Evolutionary conservation across 2,797 vertebrate species (phyloP).

Genomic region (Oryzias sinensis): DNA sequence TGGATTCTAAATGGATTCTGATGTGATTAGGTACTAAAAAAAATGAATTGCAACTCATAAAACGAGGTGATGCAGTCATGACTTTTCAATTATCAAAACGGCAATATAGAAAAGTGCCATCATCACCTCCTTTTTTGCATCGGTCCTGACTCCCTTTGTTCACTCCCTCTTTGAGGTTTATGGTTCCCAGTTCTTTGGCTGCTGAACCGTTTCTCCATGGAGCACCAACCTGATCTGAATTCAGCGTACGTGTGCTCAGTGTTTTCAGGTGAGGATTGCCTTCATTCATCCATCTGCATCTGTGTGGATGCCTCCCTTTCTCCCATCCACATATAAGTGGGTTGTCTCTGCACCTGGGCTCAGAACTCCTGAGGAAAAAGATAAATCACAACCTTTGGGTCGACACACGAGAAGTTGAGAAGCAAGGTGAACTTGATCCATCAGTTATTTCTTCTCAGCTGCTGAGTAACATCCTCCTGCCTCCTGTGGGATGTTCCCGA

Average conservation of each 20-base stretch:
- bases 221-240: slow-evolving; percentile 63
- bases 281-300: slow-evolving; percentile 55
- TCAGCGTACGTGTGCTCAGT: slow-evolving; percentile 56
- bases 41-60: slow-evolving; percentile 58
- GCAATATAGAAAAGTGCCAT: slow-evolving; percentile 44
- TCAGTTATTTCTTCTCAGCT: slow-evolving; percentile 42
- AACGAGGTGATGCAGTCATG: slow-evolving; percentile 35
- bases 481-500: slow-evolving; percentile 15
- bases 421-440: slow-evolving; percentile 54
- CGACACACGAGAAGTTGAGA: slow-evolving; percentile 49
- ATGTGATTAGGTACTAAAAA: slow-evolving; percentile 40
- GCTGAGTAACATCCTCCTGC: slow-evolving; percentile 1
- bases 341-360: slow-evolving; percentile 49
- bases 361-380: slow-evolving; percentile 64
- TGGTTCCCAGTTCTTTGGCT: slow-evolving; percentile 51
- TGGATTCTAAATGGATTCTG: slow-evolving; percentile 35
- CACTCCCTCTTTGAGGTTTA: slow-evolving; percentile 50
- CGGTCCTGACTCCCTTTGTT: slow-evolving; percentile 28
- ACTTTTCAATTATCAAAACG: slow-evolving; percentile 54
- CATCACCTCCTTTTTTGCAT: slow-evolving; percentile 42
- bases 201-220: slow-evolving; percentile 53
- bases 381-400: slow-evolving; percentile 35
- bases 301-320: slow-evolving; percentile 37
- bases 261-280: slow-evolving; percentile 69
- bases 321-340: slow-evolving; percentile 28